Evolutionary conservation across 2,797 vertebrate species (phyloP), one percentile per base, ranked within the genome.

Genomic region (Stomatorhinus walkeri): DNA sequence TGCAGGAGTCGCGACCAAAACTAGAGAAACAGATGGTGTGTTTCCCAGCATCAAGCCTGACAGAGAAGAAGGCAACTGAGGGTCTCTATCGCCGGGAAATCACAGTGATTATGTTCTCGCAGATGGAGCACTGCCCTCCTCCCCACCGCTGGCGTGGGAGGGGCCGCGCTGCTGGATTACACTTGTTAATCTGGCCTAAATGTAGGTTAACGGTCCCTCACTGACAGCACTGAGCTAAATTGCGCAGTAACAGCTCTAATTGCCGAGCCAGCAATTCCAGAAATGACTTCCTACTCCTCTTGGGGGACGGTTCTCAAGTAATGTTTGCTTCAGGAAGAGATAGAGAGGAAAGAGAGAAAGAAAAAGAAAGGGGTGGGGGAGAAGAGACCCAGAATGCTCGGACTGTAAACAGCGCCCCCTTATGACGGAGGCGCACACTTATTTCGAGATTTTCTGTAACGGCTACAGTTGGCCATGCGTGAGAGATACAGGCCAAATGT

Each of bases 371-470:
- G 81, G 22, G 28, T 32, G 12, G 12, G 4, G 46, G 9, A 36
- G 16, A 4, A 86, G 56, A 52, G 83, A 40, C 54, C 32, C 86
- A 54, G 87, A 90, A 91, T 89, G 46, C 89, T 90, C 2, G 87
- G 46, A 89, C 92, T 90, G 90, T 91, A 91, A 91, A 90, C 88
- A 90, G 61, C 87, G 76, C 79, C 14, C 49, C 88, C 87, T 88
- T 87, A 43, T 87, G 88, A 46, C 87, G 89, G 76, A 88, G 87
- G 90, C 88, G 59, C 85, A 89, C 88, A 88, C 68, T 87, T 83
- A 91, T 91, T 89, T 89, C 12, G 16, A 3, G n/a, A 22, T 59
- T 83, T 51, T 46, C 88, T 68, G 81, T 19, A 36, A 51, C 24
- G 5, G 61, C 16, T 22, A 51, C 59, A 88, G 61, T 87, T 89